Base-by-base conservation (phyloP, 2,797 vertebrate genomes). In the Platyrinchus mystaceus region DNA sequence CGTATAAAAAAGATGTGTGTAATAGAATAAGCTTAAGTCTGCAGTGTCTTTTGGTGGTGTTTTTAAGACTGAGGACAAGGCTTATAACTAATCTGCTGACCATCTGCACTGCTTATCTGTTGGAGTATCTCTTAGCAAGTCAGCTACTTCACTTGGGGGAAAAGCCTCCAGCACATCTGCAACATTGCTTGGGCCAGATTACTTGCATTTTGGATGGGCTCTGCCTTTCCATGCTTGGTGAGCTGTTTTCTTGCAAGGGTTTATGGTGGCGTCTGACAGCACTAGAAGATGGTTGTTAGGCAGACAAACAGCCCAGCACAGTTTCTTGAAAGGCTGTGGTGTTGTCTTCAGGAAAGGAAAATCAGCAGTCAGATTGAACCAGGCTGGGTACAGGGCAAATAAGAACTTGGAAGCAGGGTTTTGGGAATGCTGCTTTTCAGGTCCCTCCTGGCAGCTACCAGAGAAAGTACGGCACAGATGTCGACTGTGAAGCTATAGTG, bases 321-420 rank as follows among this genome's bases (percentile, higher is more conserved):
- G 0, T 39, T 84, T 80, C 69, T 74, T 86, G 79, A 85, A 70
- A 68, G 47, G 47, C 63, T 3, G 1, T 23, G 37, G 17, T 6
- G 2, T 14, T 69, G 44, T 67, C 60, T 74, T 86, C 12, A 70
- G 49, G 58, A 44, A 37, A 50, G 19, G 34, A 36, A 91, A 94
- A 43, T 8, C 74, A 53, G 14, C 0, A 1, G 41, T n/a, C 30
- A 26, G 20, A 18, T 12, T 1, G 14, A 64, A 53, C 21, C 53
- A 52, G 69, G 39, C 1, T 66, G 41, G 36, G 44, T 71, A 22
- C 24, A 43, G 36, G 47, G 26, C 41, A 75, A 84, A 20, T 26
- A 44, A 34, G 47, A 69, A 22, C 36, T 30, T 84, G 44, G 49
- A 64, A 87, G 41, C 4, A 68, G 34, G 12, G 9, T 27, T 87